Conservation (phyloP, 2,797 vertebrate genomes). For the Geotria australis region DNA sequence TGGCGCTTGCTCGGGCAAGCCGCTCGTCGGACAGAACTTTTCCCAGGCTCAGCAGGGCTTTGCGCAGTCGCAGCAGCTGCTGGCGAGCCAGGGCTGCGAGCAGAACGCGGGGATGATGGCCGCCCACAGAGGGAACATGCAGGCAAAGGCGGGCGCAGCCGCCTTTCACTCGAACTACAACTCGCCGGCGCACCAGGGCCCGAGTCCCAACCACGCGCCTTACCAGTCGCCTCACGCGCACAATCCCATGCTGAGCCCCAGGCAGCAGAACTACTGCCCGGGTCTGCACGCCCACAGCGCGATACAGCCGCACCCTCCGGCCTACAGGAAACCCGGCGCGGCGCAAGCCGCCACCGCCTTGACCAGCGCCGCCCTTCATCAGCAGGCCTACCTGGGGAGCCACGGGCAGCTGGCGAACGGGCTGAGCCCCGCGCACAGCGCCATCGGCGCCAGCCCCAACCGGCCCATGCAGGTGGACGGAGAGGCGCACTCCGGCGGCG, state of each 20-base stretch:
- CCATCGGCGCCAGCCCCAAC: constrained; percentile 31
- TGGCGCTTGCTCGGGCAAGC: no score
- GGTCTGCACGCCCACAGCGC: constrained; percentile 16
- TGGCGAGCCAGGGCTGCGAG: no score
- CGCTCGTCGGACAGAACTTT: no score
- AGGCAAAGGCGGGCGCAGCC: no score
- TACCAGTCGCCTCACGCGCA: constrained; percentile 20
- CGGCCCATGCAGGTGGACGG: constrained; percentile 13
- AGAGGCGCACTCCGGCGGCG: constrained; percentile 5
- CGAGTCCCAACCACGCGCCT: constrained; percentile 18
- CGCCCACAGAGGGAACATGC: no score
- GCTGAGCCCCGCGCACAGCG: constrained; percentile 13
- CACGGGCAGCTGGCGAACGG: constrained; percentile 11
- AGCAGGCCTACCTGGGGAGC: constrained; percentile 18
- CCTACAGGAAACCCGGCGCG: constrained; percentile 16
- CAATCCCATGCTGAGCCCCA: constrained; percentile 12
- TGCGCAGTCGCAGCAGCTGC: no score
- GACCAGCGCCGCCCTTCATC: constrained; percentile 10
- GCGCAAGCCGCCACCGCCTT: constrained; percentile 3
- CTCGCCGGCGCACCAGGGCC: constrained; percentile 19
- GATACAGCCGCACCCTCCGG: constrained; percentile 40
- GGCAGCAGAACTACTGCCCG: constrained; percentile 17
- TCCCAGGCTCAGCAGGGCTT: no score
- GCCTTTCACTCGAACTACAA: constrained; percentile 15
- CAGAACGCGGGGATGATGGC: no score